phyloP scores from a whole-genome alignment of 1,140 invertebrate species.

The Zaprionus inermis region DNA sequence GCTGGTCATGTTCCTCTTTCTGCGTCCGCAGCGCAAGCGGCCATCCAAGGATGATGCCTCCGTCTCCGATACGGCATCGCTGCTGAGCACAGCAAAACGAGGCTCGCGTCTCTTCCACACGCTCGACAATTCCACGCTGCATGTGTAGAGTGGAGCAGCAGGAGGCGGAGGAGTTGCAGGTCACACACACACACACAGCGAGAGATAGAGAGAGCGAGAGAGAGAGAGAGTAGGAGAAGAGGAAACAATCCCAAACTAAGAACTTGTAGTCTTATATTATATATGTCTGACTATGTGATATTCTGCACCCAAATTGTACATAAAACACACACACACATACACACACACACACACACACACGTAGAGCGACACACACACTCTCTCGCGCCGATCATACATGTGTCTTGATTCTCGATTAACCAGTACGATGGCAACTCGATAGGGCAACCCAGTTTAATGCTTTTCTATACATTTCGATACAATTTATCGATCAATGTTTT shows the following conservation, averaged over 20 bases:
- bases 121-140: conserved; percentile 66
- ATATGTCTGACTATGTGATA: conserved; percentile 79
- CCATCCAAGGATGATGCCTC: conserved; percentile 26
- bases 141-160: conserved; percentile 46
- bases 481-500: no score
- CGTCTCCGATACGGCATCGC: conserved; percentile 61
- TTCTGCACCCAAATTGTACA: conserved; percentile 69
- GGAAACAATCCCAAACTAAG: conserved; percentile 38
- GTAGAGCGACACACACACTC: neutral
- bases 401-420: conserved; percentile 2
- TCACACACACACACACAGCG: no score
- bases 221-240: conserved; percentile 2
- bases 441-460: neutral
- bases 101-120: conserved; percentile 45
- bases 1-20: conserved; percentile 72
- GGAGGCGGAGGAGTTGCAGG: neutral
- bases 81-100: conserved; percentile 45
- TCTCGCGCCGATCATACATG: conserved; percentile 6
- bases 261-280: conserved; percentile 68
- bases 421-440: neutral
- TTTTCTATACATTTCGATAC: neutral
- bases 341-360: conserved; percentile 43
- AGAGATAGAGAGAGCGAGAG: neutral
- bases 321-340: conserved; percentile 28
- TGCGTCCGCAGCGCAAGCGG: conserved; percentile 73